Conservation (phyloP, 2,113 vertebrate species). For the Cettia cetti region DNA sequence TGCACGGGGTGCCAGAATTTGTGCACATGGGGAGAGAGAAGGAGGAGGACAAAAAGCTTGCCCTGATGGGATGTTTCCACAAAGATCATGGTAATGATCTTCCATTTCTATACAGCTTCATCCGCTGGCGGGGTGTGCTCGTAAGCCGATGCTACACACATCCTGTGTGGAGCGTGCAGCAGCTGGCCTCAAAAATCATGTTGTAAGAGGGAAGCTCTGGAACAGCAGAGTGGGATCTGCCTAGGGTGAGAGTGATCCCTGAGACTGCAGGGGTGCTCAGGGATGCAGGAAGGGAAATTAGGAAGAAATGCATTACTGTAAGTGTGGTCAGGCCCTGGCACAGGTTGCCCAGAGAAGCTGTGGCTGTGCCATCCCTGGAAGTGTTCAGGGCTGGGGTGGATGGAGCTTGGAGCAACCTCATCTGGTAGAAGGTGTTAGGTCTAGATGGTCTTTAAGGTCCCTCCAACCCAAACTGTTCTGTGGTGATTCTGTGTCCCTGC, state of each 20-base stretch:
- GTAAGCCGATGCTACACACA: fast-evolving
- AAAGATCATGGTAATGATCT: conserved; percentile 53
- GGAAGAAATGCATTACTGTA: not conserved
- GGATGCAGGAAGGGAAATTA: not conserved
- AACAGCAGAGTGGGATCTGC: fast-evolving
- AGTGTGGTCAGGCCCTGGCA: not conserved
- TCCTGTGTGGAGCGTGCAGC: not conserved
- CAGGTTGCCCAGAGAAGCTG: not conserved
- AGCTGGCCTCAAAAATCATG: not conserved
- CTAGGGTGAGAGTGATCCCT: not conserved
- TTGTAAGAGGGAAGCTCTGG: not conserved
- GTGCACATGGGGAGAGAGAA: not conserved
- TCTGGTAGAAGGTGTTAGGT: not conserved
- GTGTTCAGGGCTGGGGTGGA: not conserved
- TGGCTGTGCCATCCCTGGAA: not conserved
- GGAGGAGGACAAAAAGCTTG: conserved; percentile 31
- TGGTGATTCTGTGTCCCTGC: not conserved
- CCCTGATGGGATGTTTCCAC: conserved; percentile 49
- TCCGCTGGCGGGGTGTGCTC: not conserved
- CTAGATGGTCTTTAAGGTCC: not conserved
- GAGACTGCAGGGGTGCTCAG: not conserved
- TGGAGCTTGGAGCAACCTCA: not conserved
- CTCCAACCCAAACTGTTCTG: not conserved
- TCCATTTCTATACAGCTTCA: conserved; percentile 26
- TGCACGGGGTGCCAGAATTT: conserved; percentile 37